phyloP scores from a whole-genome alignment of 2,113 vertebrate species.

The Dipodomys stephensi region DNA sequence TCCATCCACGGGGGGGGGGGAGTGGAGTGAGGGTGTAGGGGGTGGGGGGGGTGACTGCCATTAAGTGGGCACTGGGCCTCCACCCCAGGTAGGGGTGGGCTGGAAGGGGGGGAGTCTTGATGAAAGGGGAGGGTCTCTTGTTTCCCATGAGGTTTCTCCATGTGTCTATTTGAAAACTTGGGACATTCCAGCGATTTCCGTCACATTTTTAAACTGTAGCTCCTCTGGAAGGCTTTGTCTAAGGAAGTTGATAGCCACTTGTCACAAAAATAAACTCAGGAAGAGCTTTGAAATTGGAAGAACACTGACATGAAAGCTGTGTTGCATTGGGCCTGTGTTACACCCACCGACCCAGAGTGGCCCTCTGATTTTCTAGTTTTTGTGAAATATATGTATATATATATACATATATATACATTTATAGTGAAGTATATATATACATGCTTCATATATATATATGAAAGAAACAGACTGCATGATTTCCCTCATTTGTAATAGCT shows the following conservation, averaged over 20 bases:
- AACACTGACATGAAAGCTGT: not conserved
- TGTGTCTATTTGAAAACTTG: not conserved
- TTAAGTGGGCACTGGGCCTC: not conserved
- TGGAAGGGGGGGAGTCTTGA: not conserved
- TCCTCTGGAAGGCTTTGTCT: not conserved
- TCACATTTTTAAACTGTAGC: constrained; percentile 15
- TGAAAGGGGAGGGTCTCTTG: not conserved
- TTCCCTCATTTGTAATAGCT: no score
- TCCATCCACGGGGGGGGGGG: no score
- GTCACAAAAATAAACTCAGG: constrained; percentile 74
- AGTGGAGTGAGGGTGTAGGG: no score
- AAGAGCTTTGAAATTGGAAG: constrained; percentile 73
- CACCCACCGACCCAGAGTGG: not conserved
- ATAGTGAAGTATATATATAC: no score
- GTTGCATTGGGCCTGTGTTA: constrained; percentile 24
- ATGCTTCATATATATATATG: no score
- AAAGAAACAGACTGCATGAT: no score
- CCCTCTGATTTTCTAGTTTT: not conserved
- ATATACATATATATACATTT: no score
- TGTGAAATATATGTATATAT: no score
- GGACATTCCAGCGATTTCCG: not conserved
- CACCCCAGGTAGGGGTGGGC: not conserved
- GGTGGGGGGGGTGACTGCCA: no score
- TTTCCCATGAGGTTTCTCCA: not conserved
- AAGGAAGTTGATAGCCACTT: constrained; percentile 1